Evolutionary conservation across 2,113 vertebrate genomes (phyloP).

Genomic region (Meriones unguiculatus): DNA sequence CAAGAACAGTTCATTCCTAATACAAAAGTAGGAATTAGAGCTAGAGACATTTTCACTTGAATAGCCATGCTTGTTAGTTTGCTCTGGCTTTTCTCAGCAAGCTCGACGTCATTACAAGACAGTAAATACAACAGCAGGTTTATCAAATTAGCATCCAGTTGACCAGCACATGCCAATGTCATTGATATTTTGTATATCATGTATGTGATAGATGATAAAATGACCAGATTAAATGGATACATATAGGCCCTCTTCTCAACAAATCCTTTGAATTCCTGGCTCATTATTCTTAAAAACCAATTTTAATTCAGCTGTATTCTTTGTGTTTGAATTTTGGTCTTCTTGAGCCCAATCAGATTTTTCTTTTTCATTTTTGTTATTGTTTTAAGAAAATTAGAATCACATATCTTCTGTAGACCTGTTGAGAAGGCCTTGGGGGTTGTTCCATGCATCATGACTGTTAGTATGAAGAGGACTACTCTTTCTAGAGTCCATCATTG

Average conservation of each 20-base stretch:
- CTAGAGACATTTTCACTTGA: constrained; percentile 23
- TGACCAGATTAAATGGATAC: background rate
- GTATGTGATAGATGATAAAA: too few relatives aligned
- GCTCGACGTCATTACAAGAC: background rate
- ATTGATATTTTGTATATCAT: background rate
- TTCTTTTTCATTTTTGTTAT: constrained; percentile 75
- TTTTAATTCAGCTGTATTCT: constrained; percentile 80
- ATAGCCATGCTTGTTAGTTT: constrained; percentile 1
- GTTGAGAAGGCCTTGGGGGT: constrained; percentile 72
- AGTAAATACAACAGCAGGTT: background rate
- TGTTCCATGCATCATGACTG: constrained; percentile 80
- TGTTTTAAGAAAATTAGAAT: constrained; percentile 71
- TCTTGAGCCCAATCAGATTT: constrained; percentile 74
- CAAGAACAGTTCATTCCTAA: background rate
- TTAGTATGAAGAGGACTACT: constrained; percentile 71
- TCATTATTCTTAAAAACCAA: constrained; percentile 78
- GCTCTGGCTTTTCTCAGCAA: background rate
- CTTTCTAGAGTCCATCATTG: constrained; percentile 76
- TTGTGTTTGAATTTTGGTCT: constrained; percentile 75
- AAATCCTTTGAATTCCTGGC: constrained; percentile 76
- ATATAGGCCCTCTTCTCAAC: constrained; percentile 67
- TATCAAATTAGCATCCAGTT: constrained; percentile 58
- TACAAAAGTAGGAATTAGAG: constrained; percentile 13
- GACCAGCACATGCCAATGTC: background rate
- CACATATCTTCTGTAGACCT: constrained; percentile 68